These are phyloP conservation scores for Elephas maximus DNA, from an alignment of 2,113 vertebrate genomes.

Conservation along the genomic window DNA sequence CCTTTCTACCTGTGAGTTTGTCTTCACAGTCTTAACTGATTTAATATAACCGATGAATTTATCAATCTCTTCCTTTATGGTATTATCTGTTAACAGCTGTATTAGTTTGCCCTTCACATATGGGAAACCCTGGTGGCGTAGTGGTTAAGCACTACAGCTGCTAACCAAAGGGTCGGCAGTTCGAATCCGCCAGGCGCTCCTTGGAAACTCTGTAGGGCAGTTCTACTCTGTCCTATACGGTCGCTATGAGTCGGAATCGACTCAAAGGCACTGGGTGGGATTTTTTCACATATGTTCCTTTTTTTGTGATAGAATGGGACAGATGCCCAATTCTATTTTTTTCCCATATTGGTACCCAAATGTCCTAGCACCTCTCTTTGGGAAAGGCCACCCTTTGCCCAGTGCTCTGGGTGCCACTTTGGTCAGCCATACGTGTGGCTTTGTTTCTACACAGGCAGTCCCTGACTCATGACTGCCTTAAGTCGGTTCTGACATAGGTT, in stretches of 20 bases:
- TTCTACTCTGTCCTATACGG: no score
- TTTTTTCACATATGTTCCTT: neutral
- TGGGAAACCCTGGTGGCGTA: neutral
- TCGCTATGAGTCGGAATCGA: no score
- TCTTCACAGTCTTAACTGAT: neutral
- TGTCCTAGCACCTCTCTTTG: neutral
- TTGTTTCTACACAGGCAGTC: neutral
- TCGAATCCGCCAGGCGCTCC: no score
- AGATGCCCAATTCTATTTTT: neutral
- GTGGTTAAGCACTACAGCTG: no score
- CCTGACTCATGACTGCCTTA: no score
- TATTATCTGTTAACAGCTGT: conserved; percentile 48
- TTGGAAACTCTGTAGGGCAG: no score
- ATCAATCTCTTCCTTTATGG: neutral
- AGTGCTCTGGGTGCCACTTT: neutral
- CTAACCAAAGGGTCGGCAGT: no score
- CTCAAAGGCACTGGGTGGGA: no score
- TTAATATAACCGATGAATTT: conserved; percentile 28
- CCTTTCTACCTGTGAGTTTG: neutral
- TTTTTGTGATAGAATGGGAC: neutral
- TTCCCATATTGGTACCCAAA: neutral
- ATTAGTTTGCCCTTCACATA: neutral
- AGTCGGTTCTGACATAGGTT: no score
- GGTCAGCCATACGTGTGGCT: neutral
- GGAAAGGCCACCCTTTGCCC: neutral